phyloP scores from a whole-genome alignment of 2,888 invertebrate genomes.

The Ichneumoninae sp. region DNA sequence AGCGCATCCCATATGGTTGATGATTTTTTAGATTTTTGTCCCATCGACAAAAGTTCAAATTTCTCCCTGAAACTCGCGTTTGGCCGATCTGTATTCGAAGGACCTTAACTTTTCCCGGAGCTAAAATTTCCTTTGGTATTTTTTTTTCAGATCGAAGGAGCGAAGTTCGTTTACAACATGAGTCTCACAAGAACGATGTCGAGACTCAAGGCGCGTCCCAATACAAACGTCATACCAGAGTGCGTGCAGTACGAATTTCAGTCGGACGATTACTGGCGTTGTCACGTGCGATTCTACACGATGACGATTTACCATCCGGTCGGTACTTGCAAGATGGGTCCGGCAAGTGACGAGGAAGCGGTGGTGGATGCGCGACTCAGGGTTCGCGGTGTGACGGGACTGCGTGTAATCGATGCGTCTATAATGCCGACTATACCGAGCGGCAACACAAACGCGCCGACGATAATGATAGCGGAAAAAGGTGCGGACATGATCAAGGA shows the following conservation, averaged over 20 bases:
- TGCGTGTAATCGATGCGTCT: conserved; percentile 93
- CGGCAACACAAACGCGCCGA: conserved; percentile 93
- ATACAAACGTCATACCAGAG: conserved; percentile 88
- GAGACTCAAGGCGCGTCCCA: conserved; percentile 87
- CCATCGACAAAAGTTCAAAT: no score
- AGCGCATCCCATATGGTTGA: no score
- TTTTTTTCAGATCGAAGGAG: conserved; percentile 89
- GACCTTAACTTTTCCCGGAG: conserved; percentile 56
- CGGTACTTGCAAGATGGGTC: conserved; percentile 93
- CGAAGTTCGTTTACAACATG: conserved; percentile 88
- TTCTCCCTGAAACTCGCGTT: no score
- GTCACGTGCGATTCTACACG: conserved; percentile 90
- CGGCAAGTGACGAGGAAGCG: conserved; percentile 86
- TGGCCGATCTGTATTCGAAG: neutral
- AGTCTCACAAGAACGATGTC: conserved; percentile 87
- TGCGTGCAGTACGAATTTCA: conserved; percentile 88
- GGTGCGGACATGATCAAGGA: conserved; percentile 93
- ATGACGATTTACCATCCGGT: conserved; percentile 93
- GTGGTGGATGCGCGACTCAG: conserved; percentile 90
- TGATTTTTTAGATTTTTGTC: no score
- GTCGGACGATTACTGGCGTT: conserved; percentile 92
- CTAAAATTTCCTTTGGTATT: conserved; percentile 14
- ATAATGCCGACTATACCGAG: conserved; percentile 92
- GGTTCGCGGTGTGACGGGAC: conserved; percentile 88
- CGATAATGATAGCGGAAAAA: conserved; percentile 94